Evolutionary conservation across 2,113 vertebrate species (phyloP).

Genomic region (Notechis scutatus): DNA sequence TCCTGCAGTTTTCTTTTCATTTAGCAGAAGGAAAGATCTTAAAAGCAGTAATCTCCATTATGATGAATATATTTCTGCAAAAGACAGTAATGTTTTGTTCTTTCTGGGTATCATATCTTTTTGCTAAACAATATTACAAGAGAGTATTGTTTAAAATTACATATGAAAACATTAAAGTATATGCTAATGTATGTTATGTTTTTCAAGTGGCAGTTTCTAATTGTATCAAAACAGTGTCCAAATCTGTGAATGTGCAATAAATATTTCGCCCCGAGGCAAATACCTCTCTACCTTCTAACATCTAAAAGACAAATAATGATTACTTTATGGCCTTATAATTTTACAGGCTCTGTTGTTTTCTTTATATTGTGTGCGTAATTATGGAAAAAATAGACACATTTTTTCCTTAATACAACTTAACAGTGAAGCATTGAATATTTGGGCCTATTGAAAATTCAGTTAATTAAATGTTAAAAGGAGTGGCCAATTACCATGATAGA

Average conservation of each 20-base stretch:
- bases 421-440: slow-evolving; percentile 62
- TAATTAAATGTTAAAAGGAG: slow-evolving; percentile 75
- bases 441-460: slow-evolving; percentile 65
- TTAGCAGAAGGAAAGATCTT: slow-evolving; percentile 32
- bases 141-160: slow-evolving; percentile 54
- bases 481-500: slow-evolving; percentile 70
- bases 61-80: slow-evolving; percentile 46
- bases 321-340: slow-evolving; percentile 41
- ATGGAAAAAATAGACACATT: background rate
- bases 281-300: slow-evolving; percentile 47
- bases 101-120: slow-evolving; percentile 53
- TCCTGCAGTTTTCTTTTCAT: slow-evolving; percentile 31
- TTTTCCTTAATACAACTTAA: slow-evolving; percentile 53
- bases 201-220: slow-evolving; percentile 63
- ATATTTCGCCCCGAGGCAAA: slow-evolving; percentile 57
- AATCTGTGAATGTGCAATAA: slow-evolving; percentile 49
- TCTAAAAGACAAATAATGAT: slow-evolving; percentile 53
- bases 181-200: slow-evolving; percentile 60
- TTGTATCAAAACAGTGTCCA: slow-evolving; percentile 65
- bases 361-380: background rate
- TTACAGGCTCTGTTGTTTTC: background rate
- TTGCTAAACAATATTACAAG: slow-evolving; percentile 38
- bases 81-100: slow-evolving; percentile 40
- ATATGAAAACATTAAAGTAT: slow-evolving; percentile 59
- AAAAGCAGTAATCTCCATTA: slow-evolving; percentile 36